Evolutionary conservation across 2,113 vertebrate genomes (phyloP).

Genomic region (Sporophila hypoxantha): DNA sequence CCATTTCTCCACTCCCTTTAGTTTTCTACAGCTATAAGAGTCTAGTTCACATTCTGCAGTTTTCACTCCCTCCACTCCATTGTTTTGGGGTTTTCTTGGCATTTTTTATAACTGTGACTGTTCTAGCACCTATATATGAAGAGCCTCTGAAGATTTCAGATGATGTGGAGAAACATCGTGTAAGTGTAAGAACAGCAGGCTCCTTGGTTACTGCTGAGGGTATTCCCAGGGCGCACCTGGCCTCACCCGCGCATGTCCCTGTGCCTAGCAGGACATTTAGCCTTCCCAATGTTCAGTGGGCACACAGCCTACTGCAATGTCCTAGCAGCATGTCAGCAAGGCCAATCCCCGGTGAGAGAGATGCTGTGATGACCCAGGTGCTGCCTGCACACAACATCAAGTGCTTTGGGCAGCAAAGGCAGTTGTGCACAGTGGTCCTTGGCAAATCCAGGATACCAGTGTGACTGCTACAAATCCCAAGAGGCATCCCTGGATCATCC

Average conservation of each 20-base stretch:
- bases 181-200: neutral
- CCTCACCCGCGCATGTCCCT: accelerated
- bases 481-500: neutral
- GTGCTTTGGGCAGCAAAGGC: neutral
- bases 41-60: neutral
- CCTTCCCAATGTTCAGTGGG: neutral
- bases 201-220: neutral
- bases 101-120: neutral
- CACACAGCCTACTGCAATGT: neutral
- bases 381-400: neutral
- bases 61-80: neutral
- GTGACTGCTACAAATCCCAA: neutral
- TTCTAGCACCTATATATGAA: neutral
- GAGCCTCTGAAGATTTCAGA: neutral
- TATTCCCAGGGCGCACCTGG: neutral
- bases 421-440: accelerated
- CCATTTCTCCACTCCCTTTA: neutral
- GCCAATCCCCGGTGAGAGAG: neutral
- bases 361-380: neutral
- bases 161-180: neutral
- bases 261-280: neutral
- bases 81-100: neutral
- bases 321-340: neutral
- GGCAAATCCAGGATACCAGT: neutral
- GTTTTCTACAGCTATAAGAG: neutral